phyloP scores from a whole-genome alignment of 2,797 vertebrate species.

The Percopsis omiscomaycus region DNA sequence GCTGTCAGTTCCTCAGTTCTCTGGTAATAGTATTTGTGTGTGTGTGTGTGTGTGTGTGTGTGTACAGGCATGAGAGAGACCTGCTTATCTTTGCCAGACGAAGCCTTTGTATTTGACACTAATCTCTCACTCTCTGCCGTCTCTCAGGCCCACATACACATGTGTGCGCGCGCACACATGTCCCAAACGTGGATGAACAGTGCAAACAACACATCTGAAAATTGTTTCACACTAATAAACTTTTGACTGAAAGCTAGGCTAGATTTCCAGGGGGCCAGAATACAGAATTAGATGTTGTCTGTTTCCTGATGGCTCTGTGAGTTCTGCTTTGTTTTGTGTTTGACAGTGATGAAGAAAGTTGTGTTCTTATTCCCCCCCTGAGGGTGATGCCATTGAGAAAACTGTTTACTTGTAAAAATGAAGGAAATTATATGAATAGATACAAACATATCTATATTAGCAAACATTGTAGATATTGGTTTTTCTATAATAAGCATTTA shows the following conservation, averaged over 20 bases:
- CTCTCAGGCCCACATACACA: constrained; percentile 40
- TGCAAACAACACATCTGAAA: constrained; percentile 26
- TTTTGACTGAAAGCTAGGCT: constrained; percentile 45
- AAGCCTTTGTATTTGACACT: constrained; percentile 62
- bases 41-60: constrained; percentile 15
- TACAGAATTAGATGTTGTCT: background rate
- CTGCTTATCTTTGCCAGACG: constrained; percentile 36
- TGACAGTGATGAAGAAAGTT: constrained; percentile 36
- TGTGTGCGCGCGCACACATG: constrained; percentile 11
- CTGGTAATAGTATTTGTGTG: constrained; percentile 1
- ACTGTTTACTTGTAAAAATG: constrained; percentile 11
- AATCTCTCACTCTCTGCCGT: constrained; percentile 60
- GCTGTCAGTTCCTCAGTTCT: background rate
- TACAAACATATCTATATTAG: too few species aligned
- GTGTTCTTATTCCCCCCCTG: constrained; percentile 48
- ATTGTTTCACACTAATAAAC: constrained; percentile 38
- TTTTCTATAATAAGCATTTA: too few species aligned
- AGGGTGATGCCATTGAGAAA: constrained; percentile 15
- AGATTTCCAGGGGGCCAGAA: constrained; percentile 35
- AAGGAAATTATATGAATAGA: background rate
- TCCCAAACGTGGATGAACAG: background rate
- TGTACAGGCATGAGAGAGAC: background rate
- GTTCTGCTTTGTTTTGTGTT: constrained; percentile 8
- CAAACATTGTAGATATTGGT: too few species aligned
- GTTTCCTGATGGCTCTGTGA: background rate